These are phyloP conservation scores for Drosophila picticornis DNA, from an alignment of 2,888 invertebrate genomes.

Conservation along the genomic window DNA sequence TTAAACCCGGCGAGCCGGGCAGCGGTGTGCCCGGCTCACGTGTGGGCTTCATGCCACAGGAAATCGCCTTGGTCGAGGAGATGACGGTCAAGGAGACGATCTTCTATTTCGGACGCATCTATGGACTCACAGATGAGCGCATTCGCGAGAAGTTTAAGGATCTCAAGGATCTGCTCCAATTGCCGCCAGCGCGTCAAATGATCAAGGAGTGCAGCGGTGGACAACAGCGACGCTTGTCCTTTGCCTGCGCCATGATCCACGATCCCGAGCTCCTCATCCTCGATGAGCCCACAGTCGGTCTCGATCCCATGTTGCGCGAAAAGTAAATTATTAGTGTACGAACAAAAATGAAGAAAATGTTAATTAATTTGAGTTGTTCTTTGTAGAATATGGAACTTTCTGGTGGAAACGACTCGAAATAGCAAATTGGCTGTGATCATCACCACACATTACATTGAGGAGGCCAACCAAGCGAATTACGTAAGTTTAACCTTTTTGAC, in stretches of 20 bases:
- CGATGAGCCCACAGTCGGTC: conserved; percentile 97
- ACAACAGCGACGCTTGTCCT: conserved; percentile 94
- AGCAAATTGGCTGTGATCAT: conserved; percentile 93
- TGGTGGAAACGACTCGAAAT: conserved; percentile 90
- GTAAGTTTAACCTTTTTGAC: conserved; percentile 85
- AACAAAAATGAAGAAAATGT: neutral
- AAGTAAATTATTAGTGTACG: conserved; percentile 86
- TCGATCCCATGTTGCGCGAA: conserved; percentile 95
- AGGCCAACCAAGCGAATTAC: conserved; percentile 92
- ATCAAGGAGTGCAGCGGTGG: conserved; percentile 93
- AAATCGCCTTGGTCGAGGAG: conserved; percentile 92
- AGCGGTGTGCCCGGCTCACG: conserved; percentile 90
- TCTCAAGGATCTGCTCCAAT: conserved; percentile 90
- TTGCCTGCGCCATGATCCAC: conserved; percentile 95
- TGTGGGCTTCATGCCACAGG: conserved; percentile 97
- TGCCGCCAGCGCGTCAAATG: conserved; percentile 89
- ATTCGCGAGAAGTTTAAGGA: conserved; percentile 89
- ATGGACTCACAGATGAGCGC: conserved; percentile 89
- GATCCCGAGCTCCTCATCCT: conserved; percentile 94
- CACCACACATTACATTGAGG: conserved; percentile 98
- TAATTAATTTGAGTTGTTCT: neutral
- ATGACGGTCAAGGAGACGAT: conserved; percentile 94
- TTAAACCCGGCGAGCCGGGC: conserved; percentile 88
- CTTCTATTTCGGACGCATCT: conserved; percentile 94
- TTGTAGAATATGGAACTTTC: conserved; percentile 94